phyloP scores from a whole-genome alignment of 2,113 vertebrate genomes.

The Rhagologus leucostigma region DNA sequence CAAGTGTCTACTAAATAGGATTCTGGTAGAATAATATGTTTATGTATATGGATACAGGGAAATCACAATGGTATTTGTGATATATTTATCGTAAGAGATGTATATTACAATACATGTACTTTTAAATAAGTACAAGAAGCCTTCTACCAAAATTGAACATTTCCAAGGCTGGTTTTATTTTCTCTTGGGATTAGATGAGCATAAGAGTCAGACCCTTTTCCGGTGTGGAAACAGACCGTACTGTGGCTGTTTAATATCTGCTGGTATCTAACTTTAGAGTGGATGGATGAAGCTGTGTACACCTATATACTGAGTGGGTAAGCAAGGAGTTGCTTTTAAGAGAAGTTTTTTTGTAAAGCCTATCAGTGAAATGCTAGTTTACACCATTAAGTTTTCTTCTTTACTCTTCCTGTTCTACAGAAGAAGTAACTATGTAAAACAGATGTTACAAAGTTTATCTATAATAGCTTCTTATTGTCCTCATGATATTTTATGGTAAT shows the following conservation, averaged over 20 bases:
- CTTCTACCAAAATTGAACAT: not conserved
- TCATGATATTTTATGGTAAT: not conserved
- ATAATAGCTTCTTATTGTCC: not conserved
- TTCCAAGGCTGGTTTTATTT: not conserved
- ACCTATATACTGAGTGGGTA: not conserved
- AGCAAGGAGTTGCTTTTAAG: not conserved
- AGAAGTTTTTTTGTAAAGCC: not conserved
- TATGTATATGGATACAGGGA: not conserved
- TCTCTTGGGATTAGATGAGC: not conserved
- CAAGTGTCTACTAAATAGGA: not conserved
- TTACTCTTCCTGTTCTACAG: not conserved
- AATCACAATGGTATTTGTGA: not conserved
- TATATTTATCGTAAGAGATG: not conserved
- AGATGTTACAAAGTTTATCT: not conserved
- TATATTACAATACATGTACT: not conserved
- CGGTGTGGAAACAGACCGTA: not conserved
- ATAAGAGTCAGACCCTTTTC: not conserved
- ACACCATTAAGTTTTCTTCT: not conserved
- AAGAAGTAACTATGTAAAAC: not conserved
- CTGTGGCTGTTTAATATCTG: not conserved
- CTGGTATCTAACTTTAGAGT: not conserved
- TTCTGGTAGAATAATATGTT: not conserved
- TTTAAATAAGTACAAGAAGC: not conserved
- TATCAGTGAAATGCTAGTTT: not conserved
- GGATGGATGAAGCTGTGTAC: not conserved